Evolutionary conservation across 2,113 vertebrate genomes (phyloP), one percentile per base, ranked within the genome.

Genomic region (Rhinoderma darwinii): DNA sequence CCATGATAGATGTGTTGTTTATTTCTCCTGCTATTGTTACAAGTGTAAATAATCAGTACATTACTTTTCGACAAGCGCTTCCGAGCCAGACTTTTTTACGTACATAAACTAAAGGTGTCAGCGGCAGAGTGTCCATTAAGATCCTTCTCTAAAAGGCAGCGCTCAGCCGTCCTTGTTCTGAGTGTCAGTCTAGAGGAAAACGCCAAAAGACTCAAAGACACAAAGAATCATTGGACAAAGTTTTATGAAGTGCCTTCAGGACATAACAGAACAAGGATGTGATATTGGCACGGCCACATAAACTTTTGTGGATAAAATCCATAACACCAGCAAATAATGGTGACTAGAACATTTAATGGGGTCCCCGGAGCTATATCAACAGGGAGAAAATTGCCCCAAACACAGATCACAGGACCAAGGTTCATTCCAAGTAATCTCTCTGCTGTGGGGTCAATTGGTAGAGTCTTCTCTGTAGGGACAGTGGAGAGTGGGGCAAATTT

Each of bases 1-100:
- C 5, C 70, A 6, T 82, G 83, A 84, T 84, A 37, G 73, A 84
- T 59, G 83, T n/a, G 27, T 6, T 73, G 82, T 83, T 56, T 84
- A 32, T 84, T 84, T 51, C 73, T 15, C 22, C 25, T 30, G 50
- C 83, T 12, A 84, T 84, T 84, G 83, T 84, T 75, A 84, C 50
- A 50, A 10, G 83, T 75, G 70, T 74, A 84, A 84, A 84, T 84
- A 84, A 84, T 59, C 54, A n/a, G 83, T 43, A 43, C 50, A 84
- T 84, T 84, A 84, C 50, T 41, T 32, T 43, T n/a, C 2, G 83
- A 84, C 83, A 84, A 56, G 50, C 18, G 18, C 70, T 84, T 84
- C 83, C 25, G 70, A 39, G 83, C 83, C 83, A 59, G 82, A 22
- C 47, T 37, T 0, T 47, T 79, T n/a, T 51, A 51, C 51, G 43